phyloP scores from a whole-genome alignment of 2,888 invertebrate species.

The Aphrophora alni region DNA sequence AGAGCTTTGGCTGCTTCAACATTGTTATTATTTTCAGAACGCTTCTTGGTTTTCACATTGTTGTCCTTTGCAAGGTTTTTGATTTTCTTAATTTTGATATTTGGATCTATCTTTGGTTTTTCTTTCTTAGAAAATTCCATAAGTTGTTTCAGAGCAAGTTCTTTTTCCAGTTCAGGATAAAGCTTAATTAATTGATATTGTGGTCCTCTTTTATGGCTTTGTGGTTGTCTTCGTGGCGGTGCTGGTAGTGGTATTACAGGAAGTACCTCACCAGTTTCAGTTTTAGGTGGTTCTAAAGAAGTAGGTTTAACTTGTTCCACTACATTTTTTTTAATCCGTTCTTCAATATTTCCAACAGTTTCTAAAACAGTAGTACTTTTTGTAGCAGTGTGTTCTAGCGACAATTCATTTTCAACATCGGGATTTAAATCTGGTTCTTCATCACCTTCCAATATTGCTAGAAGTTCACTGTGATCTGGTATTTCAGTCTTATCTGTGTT shows the following conservation, averaged over 20 bases:
- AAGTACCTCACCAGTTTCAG: not conserved
- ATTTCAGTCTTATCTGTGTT: constrained; percentile 35
- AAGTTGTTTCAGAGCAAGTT: constrained; percentile 65
- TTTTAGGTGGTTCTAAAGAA: not conserved
- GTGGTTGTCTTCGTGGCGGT: not conserved
- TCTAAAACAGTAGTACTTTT: not conserved
- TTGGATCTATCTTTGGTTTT: not conserved
- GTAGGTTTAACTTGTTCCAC: not conserved
- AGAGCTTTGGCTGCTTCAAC: constrained; percentile 20
- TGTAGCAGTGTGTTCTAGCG: constrained; percentile 28
- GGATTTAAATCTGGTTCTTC: constrained; percentile 54
- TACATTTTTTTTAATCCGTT: not conserved
- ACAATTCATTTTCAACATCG: not conserved
- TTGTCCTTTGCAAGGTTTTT: constrained; percentile 6
- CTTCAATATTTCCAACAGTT: too few relatives aligned
- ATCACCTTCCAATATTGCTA: constrained; percentile 65
- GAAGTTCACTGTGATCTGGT: constrained; percentile 61
- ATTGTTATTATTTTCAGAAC: constrained; percentile 50
- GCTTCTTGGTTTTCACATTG: not conserved
- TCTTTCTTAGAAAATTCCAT: constrained; percentile 57
- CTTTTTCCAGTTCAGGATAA: constrained; percentile 60
- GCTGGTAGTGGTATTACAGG: not conserved
- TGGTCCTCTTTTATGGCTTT: not conserved
- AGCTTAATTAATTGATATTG: constrained; percentile 51
- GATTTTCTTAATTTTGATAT: constrained; percentile 45